Base-by-base conservation (phyloP, 2,797 vertebrate genomes). In the Staurois parvus region DNA sequence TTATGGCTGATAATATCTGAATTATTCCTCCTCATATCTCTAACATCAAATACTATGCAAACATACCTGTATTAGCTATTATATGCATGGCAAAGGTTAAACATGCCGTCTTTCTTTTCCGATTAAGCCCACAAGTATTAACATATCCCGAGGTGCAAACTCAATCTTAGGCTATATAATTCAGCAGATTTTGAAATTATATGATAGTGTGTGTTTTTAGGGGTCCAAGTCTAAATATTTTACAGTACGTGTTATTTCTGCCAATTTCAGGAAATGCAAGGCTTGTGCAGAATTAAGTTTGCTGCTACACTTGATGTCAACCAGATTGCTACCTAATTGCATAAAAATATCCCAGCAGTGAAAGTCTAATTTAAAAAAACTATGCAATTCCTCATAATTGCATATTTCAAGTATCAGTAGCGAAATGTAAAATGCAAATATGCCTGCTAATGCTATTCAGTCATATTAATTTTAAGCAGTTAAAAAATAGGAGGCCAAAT, bases 311-410 rank as follows among this genome's bases (percentile, higher is more conserved):
- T 34, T 64, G 34, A 59, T 59, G 19, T n/a, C 76, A 28, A n/a
- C 32, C 76, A 30, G 28, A 17, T 3, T 24, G 34, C 37, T 66
- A 24, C 62, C 11, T 79, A 79, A 45, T 68, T 79, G 34, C 62
- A 79, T 42, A 66, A 79, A 79, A 42, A 11, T 62, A 42, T 79
- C 37, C 15, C 62, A 42, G 62, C 62, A 68, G 42, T 28, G 12
- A 67, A 79, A 79, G 42, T 40, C 6, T 78, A 66, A n/a, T 78
- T 78, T 64, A n/a, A n/a, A 42, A 78, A 64, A 78, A 66, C 26
- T 37, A 17, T 40, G 66, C 37, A 42, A 52, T 59, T 40, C n/a
- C 17, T 40, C 15, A 42, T 67, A n/a, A 79, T 79, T 79, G 37
- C 76, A 26, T 79, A 79, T 68, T 28, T 21, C 26, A 48, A 64